Evolutionary conservation across 2,113 vertebrate genomes (phyloP).

Genomic region (Seriola aureovittata): DNA sequence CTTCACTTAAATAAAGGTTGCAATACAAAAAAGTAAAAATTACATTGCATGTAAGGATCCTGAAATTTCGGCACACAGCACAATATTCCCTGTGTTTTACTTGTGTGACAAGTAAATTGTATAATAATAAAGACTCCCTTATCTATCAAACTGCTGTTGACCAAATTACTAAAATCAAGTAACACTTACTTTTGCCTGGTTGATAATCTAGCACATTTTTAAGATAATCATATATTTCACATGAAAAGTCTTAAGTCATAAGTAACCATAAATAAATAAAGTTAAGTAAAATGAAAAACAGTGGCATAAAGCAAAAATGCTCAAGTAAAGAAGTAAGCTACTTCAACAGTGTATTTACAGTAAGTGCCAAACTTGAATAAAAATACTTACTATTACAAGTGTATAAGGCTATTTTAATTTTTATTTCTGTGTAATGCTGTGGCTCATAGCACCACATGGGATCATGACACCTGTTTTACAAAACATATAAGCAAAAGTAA

Average conservation of each 20-base stretch:
- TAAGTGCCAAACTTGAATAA: neutral
- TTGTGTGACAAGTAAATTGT: no score
- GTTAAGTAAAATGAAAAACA: neutral
- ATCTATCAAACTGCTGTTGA: no score
- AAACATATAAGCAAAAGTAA: no score
- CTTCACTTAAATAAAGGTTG: neutral
- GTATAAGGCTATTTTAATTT: no score
- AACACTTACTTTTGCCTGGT: no score
- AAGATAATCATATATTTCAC: neutral
- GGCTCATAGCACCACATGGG: no score
- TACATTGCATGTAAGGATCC: neutral
- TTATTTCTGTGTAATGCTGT: no score
- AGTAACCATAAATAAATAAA: neutral
- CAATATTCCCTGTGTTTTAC: neutral
- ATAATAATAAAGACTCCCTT: no score
- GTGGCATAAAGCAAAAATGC: no score
- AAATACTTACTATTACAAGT: no score
- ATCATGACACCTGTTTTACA: no score
- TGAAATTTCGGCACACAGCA: neutral
- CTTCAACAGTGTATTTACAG: neutral
- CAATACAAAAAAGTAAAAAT: neutral
- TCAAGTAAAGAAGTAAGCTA: no score
- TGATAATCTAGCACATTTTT: neutral
- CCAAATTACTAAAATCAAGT: neutral
- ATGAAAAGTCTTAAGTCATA: neutral